phyloP scores from a whole-genome alignment of 2,797 vertebrate genomes.

The Poecilia wingei region DNA sequence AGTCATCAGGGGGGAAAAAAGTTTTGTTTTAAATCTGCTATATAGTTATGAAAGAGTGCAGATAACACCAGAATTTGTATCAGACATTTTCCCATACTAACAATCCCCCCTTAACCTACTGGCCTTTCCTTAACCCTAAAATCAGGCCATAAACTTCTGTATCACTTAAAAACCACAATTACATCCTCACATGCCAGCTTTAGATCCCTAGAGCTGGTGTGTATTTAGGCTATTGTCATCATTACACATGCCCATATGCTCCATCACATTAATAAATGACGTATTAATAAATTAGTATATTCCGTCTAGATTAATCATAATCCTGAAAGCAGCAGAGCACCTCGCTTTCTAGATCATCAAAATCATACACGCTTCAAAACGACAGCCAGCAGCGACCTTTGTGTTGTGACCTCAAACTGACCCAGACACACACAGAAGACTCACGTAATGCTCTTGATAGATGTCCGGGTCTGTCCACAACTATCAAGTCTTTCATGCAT shows the following conservation, averaged over 20 bases:
- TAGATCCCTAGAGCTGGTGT: background rate
- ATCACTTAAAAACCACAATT: background rate
- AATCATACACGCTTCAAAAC: conserved; percentile 12
- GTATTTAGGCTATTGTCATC: background rate
- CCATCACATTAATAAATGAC: conserved; percentile 50
- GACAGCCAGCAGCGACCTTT: background rate
- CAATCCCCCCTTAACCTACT: too few species aligned
- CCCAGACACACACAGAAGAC: conserved; percentile 60
- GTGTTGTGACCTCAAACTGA: conserved; percentile 17
- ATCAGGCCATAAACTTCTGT: background rate
- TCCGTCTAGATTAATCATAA: conserved; percentile 39
- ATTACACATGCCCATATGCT: conserved; percentile 7
- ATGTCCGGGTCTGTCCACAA: conserved; percentile 92
- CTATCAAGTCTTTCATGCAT: conserved; percentile 94
- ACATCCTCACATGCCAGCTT: too few species aligned
- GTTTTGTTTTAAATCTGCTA: background rate
- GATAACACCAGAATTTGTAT: background rate
- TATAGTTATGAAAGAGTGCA: background rate
- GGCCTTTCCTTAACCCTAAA: background rate
- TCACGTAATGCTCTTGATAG: conserved; percentile 96
- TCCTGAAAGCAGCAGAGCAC: conserved; percentile 7
- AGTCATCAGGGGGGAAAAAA: background rate
- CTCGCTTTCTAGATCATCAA: conserved; percentile 5
- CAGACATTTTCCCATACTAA: background rate
- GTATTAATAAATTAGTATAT: background rate